Evolutionary conservation across 2,113 vertebrate species (phyloP).

Genomic region (Chelonoidis abingdonii): DNA sequence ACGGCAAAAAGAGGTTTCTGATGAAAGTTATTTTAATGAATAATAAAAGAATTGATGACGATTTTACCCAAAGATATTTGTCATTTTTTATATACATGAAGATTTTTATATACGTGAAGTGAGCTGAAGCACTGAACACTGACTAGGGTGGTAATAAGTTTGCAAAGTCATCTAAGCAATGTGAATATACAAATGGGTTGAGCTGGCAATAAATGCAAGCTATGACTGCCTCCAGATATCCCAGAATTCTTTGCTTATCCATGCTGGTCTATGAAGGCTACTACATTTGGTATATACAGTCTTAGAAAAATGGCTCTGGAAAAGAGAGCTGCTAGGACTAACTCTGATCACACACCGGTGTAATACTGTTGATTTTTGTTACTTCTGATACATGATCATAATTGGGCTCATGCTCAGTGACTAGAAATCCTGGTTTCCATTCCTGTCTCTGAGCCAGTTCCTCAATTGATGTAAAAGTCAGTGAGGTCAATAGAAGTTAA

Average conservation of each 20-base stretch:
- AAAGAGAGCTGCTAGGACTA: neutral
- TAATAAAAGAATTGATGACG: conserved; percentile 72
- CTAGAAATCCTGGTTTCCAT: neutral
- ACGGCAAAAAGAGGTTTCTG: conserved; percentile 70
- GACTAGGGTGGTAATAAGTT: neutral
- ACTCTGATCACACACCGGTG: neutral
- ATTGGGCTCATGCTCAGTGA: neutral
- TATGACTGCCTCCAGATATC: neutral
- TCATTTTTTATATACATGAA: neutral
- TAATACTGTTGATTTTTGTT: neutral
- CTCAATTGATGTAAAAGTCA: neutral
- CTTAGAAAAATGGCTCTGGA: neutral
- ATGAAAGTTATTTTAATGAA: conserved; percentile 79
- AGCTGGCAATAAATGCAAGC: neutral
- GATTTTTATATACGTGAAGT: neutral
- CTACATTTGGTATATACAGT: rapidly evolving
- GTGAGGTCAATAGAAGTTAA: neutral
- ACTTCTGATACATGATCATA: neutral
- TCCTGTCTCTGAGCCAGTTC: neutral
- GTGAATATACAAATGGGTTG: rapidly evolving
- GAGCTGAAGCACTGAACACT: neutral
- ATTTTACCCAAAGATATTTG: conserved; percentile 63
- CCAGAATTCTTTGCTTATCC: neutral
- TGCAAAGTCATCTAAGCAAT: neutral
- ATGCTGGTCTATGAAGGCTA: rapidly evolving